phyloP scores from a whole-genome alignment of 1,140 invertebrate species.

The Branchinecta lindahli region DNA sequence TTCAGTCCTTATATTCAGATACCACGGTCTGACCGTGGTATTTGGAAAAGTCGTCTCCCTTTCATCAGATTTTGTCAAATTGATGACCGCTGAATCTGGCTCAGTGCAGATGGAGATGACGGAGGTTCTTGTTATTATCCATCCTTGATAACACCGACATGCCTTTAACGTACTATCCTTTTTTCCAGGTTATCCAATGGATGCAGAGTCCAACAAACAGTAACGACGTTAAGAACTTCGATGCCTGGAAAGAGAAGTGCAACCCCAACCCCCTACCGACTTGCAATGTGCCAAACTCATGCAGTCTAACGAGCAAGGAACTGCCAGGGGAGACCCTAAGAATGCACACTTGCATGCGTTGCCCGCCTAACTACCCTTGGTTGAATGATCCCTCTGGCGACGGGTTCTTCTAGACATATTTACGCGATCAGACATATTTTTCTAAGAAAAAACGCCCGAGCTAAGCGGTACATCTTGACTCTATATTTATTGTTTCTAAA shows the following conservation, averaged over 20 bases:
- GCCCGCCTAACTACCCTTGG: conserved; percentile 83
- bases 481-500: too few relatives aligned
- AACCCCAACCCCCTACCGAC: conserved; percentile 54
- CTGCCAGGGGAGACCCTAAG: conserved; percentile 82
- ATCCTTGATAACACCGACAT: too few relatives aligned
- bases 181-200: conserved; percentile 67
- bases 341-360: conserved; percentile 78
- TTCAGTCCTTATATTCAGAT: too few relatives aligned
- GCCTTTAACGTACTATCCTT: too few relatives aligned
- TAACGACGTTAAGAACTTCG: conserved; percentile 71
- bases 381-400: conserved; percentile 80
- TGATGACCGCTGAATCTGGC: too few relatives aligned
- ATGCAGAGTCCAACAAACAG: conserved; percentile 78
- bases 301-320: conserved; percentile 78
- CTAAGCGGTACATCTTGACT: too few relatives aligned
- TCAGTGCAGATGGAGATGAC: too few relatives aligned
- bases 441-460: background rate
- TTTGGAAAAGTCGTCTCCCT: too few relatives aligned
- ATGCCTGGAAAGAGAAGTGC: conserved; percentile 86
- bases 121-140: too few relatives aligned
- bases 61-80: too few relatives aligned
- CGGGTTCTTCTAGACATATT: conserved; percentile 56
- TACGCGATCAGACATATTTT: background rate
- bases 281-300: conserved; percentile 74
- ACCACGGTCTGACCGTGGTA: too few relatives aligned